Evolutionary conservation across 2,113 vertebrate genomes (phyloP).

Genomic region (Rostratula benghalensis): DNA sequence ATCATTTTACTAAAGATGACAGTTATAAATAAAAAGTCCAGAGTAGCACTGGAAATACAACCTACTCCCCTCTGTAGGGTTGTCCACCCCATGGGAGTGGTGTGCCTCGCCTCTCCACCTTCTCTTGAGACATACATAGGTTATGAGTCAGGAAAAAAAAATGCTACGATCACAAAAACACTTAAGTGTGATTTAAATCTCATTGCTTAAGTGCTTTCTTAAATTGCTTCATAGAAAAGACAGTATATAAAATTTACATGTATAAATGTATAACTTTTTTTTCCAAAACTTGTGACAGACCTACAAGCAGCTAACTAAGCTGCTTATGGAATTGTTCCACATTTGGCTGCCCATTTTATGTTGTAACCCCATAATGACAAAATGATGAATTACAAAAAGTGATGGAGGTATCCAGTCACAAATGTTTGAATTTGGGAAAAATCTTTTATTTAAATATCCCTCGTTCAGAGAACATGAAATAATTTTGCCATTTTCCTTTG

Average conservation of each 20-base stretch:
- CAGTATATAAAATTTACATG: neutral
- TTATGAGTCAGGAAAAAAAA: neutral
- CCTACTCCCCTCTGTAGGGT: neutral
- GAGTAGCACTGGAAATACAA: neutral
- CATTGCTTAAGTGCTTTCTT: neutral
- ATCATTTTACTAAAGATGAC: neutral
- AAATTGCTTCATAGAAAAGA: neutral
- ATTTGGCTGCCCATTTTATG: neutral
- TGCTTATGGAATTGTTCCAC: neutral
- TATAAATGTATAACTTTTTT: neutral
- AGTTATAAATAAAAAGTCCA: neutral
- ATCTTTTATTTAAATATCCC: neutral
- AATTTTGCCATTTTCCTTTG: neutral
- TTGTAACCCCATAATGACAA: neutral
- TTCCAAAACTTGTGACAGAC: neutral
- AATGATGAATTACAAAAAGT: neutral
- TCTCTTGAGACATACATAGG: neutral
- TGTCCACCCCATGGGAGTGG: neutral
- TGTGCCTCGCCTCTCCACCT: neutral
- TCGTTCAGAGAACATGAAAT: neutral
- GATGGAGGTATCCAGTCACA: neutral
- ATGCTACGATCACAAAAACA: neutral
- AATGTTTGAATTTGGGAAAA: neutral
- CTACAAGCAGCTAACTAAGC: neutral
- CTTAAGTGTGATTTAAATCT: neutral